These are phyloP conservation scores for Mesitornis unicolor DNA, from an alignment of 2,113 vertebrate species.

Conservation along the genomic window DNA sequence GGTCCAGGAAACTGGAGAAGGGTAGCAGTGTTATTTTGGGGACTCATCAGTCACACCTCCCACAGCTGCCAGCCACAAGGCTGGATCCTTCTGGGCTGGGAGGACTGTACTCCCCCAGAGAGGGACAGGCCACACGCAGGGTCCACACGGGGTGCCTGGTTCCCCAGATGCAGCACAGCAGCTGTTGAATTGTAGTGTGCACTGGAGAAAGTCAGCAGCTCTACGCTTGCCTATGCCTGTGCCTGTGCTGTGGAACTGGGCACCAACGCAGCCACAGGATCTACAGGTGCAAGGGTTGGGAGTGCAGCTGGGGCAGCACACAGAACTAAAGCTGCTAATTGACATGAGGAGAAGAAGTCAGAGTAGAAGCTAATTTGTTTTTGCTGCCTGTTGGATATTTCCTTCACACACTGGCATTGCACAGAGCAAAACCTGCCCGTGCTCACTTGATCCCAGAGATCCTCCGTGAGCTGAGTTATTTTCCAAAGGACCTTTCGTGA, in stretches of 20 bases:
- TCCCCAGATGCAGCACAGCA: neutral
- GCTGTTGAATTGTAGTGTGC: neutral
- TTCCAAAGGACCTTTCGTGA: neutral
- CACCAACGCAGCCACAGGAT: accelerated
- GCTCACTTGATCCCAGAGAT: neutral
- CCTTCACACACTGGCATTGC: neutral
- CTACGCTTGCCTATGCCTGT: neutral
- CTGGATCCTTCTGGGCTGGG: neutral
- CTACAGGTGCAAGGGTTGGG: neutral
- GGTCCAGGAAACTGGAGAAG: neutral
- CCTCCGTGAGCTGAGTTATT: neutral
- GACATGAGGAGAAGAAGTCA: neutral
- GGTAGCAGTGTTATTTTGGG: neutral
- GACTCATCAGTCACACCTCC: neutral
- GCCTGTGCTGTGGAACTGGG: neutral
- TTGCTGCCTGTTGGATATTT: neutral
- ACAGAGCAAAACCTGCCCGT: neutral
- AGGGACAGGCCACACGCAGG: accelerated
- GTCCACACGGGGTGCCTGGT: neutral
- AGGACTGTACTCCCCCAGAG: accelerated
- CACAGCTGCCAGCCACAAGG: neutral
- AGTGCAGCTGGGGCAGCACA: neutral
- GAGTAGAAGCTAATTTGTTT: neutral
- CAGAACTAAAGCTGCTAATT: neutral
- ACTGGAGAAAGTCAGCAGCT: neutral